These are phyloP conservation scores for Holacanthella duospinosa DNA, from an alignment of 2,888 invertebrate genomes.

Conservation along the genomic window DNA sequence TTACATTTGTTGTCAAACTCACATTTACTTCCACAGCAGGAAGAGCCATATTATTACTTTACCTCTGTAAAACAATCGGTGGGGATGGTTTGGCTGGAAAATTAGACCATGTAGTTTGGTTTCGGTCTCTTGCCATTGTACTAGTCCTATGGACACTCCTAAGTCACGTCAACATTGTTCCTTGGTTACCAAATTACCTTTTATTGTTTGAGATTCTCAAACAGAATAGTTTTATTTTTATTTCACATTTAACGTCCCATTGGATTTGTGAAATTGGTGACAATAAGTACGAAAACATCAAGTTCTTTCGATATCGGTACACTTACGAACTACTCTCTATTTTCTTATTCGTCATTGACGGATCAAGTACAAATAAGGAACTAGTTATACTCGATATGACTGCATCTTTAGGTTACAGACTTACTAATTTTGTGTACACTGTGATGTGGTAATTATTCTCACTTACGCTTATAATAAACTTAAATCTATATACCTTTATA, in stretches of 20 bases:
- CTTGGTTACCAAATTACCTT: not conserved
- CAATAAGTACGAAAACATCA: not conserved
- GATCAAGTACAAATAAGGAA: not conserved
- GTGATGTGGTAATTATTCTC: not conserved
- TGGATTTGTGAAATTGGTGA: slow-evolving; percentile 12
- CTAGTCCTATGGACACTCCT: slow-evolving; percentile 6
- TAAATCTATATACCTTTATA: too few species aligned
- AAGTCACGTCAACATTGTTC: not conserved
- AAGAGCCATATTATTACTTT: not conserved
- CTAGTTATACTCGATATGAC: slow-evolving; percentile 8
- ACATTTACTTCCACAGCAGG: not conserved
- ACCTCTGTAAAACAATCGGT: slow-evolving; percentile 10
- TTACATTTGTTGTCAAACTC: slow-evolving; percentile 3
- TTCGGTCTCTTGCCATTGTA: not conserved
- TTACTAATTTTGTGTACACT: slow-evolving; percentile 4
- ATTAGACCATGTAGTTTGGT: slow-evolving; percentile 10
- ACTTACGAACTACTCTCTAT: slow-evolving; percentile 9
- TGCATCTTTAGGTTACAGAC: slow-evolving; percentile 8
- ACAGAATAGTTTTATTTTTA: not conserved
- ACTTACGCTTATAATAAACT: too few species aligned
- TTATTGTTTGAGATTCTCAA: not conserved
- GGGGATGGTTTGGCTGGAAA: slow-evolving; percentile 12
- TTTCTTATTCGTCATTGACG: not conserved
- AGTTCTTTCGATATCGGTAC: slow-evolving; percentile 11
- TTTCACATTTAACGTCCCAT: slow-evolving; percentile 4